Evolutionary conservation across 2,888 invertebrate genomes (phyloP).

Genomic region (Lycocerus yunnanus): DNA sequence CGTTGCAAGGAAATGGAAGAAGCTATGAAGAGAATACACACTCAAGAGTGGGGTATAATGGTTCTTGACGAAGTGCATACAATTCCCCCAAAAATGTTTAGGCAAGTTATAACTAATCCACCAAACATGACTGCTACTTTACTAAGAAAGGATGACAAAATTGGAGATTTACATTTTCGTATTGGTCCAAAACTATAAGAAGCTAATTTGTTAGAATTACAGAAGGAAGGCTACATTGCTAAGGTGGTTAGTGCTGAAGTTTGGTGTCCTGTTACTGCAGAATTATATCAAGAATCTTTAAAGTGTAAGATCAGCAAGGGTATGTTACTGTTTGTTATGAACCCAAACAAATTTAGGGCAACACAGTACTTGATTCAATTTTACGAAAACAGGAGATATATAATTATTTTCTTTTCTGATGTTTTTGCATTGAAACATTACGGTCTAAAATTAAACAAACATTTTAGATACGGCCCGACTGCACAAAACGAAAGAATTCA

Average conservation of each 20-base stretch:
- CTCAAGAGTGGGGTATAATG: no score
- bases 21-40: constrained; percentile 81
- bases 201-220: no score
- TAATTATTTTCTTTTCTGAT: constrained; percentile 99
- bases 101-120: constrained; percentile 65
- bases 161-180: no score
- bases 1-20: constrained; percentile 98
- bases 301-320: constrained; percentile 67
- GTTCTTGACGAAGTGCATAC: constrained; percentile 99
- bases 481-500: constrained; percentile 95
- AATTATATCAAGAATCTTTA: no score
- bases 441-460: constrained; percentile 72
- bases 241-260: no score
- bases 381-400: constrained; percentile 93
- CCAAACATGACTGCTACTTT: constrained; percentile 94
- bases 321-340: constrained; percentile 86
- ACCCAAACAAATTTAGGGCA: constrained; percentile 96
- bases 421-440: constrained; percentile 98
- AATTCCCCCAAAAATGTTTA: constrained; percentile 99
- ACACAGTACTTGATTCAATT: constrained; percentile 94
- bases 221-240: no score
- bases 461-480: constrained; percentile 98
- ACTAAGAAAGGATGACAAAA: no score
- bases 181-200: no score
- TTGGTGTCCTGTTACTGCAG: no score